Evolutionary conservation across 1,140 invertebrate genomes (phyloP).

Genomic region (Meloidogyne exigua): DNA sequence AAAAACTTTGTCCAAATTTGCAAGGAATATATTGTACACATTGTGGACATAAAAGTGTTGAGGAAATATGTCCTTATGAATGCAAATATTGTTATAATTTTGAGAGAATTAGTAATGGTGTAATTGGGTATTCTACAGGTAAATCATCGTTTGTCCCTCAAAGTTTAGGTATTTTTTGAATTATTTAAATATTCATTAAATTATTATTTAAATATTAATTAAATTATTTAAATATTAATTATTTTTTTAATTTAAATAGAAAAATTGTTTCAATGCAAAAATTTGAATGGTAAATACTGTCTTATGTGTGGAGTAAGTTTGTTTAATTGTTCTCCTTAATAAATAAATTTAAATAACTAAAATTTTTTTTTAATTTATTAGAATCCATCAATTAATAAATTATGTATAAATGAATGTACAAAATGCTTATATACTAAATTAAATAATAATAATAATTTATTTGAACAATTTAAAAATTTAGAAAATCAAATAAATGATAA

Average conservation of each 20-base stretch:
- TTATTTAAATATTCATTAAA: too few species aligned
- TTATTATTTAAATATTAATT: too few species aligned
- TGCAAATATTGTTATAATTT: conserved; percentile 8
- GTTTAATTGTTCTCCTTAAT: too few species aligned
- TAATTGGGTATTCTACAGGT: background rate
- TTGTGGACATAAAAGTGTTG: conserved; percentile 26
- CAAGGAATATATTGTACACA: conserved; percentile 15
- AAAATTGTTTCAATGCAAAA: background rate
- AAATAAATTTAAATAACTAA: background rate
- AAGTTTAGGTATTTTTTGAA: background rate
- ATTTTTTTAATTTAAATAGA: background rate
- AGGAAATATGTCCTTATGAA: conserved; percentile 19
- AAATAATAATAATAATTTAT: background rate
- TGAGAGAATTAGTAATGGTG: background rate
- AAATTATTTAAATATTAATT: too few species aligned
- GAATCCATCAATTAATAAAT: background rate
- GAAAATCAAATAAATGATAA: background rate
- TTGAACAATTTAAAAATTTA: background rate
- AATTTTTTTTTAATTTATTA: background rate
- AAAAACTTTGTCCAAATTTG: conserved; percentile 14
- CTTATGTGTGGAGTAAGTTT: background rate
- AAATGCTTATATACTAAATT: background rate
- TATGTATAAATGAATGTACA: conserved; percentile 2
- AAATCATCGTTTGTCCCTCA: background rate
- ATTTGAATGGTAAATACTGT: background rate